phyloP scores from a whole-genome alignment of 2,797 vertebrate genomes.

The Pseudocheirus occidentalis region DNA sequence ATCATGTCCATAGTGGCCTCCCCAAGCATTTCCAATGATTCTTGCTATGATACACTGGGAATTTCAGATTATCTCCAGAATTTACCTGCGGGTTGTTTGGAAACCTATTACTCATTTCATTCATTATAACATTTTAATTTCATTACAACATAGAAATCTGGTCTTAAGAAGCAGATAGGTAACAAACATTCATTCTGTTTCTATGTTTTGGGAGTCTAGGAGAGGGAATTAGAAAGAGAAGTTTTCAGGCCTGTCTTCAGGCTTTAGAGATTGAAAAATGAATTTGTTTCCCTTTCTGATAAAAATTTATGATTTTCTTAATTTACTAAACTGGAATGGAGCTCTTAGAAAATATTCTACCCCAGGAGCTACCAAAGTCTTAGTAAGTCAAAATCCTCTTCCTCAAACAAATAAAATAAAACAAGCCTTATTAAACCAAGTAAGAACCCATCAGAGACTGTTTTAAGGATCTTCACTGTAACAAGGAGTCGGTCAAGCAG shows the following conservation, averaged over 20 bases:
- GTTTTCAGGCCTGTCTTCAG: not conserved
- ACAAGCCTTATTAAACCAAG: not conserved
- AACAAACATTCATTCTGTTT: not conserved
- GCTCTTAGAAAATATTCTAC: not conserved
- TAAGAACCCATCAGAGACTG: not conserved
- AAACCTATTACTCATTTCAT: conserved; percentile 2
- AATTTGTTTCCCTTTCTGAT: not conserved
- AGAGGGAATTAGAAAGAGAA: not conserved
- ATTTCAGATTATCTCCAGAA: not conserved
- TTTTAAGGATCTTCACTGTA: not conserved
- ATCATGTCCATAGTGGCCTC: not conserved
- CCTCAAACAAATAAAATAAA: conserved; percentile 29
- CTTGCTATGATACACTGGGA: not conserved
- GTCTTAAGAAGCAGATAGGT: not conserved
- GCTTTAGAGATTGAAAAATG: not conserved
- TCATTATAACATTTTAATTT: not conserved
- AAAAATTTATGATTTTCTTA: conserved; percentile 3
- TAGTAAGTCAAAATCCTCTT: conserved; percentile 23
- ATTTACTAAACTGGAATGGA: not conserved
- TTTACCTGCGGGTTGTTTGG: not conserved
- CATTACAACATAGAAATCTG: not conserved
- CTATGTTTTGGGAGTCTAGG: not conserved
- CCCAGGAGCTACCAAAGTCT: not conserved
- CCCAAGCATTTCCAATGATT: not conserved
- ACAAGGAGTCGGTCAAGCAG: not conserved